These are phyloP conservation scores for Betta splendens DNA, from an alignment of 2,797 vertebrate species.

Conservation along the genomic window DNA sequence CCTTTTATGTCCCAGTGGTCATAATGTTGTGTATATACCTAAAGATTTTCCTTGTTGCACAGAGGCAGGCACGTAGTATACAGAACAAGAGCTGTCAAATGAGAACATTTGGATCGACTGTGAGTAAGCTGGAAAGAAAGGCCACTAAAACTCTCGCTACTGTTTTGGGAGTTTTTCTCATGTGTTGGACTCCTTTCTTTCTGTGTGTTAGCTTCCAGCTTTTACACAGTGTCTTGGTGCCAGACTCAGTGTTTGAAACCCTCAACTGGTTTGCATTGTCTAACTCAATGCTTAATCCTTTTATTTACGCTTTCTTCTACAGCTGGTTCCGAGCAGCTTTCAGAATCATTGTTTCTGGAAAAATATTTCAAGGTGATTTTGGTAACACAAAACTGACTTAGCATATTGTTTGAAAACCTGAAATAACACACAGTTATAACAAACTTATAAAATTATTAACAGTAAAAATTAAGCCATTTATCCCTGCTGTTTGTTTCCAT, in stretches of 20 bases:
- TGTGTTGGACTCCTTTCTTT: conserved; percentile 87
- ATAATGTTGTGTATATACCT: neutral
- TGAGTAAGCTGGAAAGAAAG: conserved; percentile 78
- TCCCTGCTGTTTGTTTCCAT: no score
- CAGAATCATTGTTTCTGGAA: conserved; percentile 25
- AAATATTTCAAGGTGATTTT: conserved; percentile 26
- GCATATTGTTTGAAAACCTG: no score
- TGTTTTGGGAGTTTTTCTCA: conserved; percentile 84
- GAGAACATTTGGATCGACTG: conserved; percentile 39
- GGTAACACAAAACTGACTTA: conserved; percentile 11
- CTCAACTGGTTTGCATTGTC: conserved; percentile 83
- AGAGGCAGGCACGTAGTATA: conserved; percentile 36
- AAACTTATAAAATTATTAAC: no score
- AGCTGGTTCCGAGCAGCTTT: conserved; percentile 82
- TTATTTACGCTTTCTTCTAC: conserved; percentile 89
- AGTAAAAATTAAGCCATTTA: no score
- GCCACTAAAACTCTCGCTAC: conserved; percentile 84
- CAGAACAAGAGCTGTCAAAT: conserved; percentile 40
- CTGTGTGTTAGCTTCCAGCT: conserved; percentile 78
- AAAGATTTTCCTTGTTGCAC: conserved; percentile 17
- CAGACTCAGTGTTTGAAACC: conserved; percentile 71
- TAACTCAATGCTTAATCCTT: conserved; percentile 87
- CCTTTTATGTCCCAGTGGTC: conserved; percentile 82
- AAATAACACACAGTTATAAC: no score
- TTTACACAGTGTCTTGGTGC: conserved; percentile 76